These are phyloP conservation scores for Pelusios castaneus DNA, from an alignment of 2,113 vertebrate species.

Conservation along the genomic window DNA sequence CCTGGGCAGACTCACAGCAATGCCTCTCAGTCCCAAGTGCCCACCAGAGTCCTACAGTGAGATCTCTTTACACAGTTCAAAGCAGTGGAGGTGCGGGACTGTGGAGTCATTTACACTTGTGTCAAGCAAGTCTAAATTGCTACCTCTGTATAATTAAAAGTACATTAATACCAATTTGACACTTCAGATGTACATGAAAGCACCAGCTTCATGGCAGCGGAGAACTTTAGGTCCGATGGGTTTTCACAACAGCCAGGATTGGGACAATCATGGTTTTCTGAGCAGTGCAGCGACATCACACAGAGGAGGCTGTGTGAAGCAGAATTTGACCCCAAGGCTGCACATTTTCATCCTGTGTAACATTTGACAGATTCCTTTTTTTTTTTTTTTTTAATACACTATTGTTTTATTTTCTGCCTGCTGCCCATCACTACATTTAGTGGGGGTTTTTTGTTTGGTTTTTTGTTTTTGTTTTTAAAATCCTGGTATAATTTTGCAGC, in stretches of 20 bases:
- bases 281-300: not conserved
- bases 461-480: constrained; percentile 25
- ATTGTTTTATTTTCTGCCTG: not conserved
- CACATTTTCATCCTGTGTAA: not conserved
- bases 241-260: accelerated
- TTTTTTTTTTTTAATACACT: not conserved
- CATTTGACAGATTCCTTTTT: not conserved
- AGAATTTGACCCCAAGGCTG: not conserved
- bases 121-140: not conserved
- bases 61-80: not conserved
- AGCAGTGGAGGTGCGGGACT: no score
- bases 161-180: not conserved
- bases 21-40: not conserved
- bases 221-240: not conserved
- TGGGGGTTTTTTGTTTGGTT: no score
- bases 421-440: constrained; percentile 30
- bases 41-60: not conserved
- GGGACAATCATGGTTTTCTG: not conserved
- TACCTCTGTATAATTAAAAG: not conserved
- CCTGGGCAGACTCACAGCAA: not conserved
- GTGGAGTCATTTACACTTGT: not conserved
- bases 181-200: not conserved
- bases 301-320: not conserved
- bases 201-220: not conserved
- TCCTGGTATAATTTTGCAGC: constrained; percentile 11